Conservation (phyloP, 2,113 vertebrate species). For the Lontra canadensis region DNA sequence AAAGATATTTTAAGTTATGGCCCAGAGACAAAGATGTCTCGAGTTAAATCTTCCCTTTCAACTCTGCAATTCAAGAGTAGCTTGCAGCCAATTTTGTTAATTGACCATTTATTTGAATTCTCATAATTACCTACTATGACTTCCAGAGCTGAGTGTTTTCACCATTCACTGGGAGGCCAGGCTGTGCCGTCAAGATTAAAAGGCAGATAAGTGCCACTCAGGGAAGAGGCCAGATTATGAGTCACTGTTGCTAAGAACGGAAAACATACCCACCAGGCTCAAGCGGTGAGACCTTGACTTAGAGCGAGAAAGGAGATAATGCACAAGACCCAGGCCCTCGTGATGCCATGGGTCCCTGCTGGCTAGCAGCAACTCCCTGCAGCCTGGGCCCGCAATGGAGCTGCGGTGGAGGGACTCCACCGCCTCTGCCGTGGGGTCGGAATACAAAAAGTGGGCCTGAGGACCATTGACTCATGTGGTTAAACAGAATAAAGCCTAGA, state of each 20-base stretch:
- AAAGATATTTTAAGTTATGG: not conserved
- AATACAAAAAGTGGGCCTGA: not conserved
- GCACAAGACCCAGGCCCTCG: not conserved
- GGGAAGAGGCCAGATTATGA: not conserved
- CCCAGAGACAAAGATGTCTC: not conserved
- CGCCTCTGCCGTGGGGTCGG: fast-evolving
- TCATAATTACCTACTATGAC: not conserved
- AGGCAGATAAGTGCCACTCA: not conserved
- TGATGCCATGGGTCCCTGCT: fast-evolving
- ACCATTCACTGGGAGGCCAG: not conserved
- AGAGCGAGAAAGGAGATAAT: not conserved
- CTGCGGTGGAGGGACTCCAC: fast-evolving
- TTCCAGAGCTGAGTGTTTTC: not conserved
- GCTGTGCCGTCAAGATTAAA: not conserved
- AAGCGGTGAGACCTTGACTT: too few species aligned
- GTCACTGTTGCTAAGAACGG: not conserved
- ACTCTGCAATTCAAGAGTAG: not conserved
- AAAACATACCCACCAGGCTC: not conserved
- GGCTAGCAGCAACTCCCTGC: fast-evolving
- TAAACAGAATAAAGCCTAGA: not conserved
- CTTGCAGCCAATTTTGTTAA: not conserved
- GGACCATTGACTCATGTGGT: fast-evolving
- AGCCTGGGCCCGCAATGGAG: fast-evolving
- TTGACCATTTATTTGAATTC: constrained; percentile 35
- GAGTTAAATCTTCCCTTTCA: not conserved